phyloP scores from a whole-genome alignment of 2,113 vertebrate species.

The Vicugna pacos region DNA sequence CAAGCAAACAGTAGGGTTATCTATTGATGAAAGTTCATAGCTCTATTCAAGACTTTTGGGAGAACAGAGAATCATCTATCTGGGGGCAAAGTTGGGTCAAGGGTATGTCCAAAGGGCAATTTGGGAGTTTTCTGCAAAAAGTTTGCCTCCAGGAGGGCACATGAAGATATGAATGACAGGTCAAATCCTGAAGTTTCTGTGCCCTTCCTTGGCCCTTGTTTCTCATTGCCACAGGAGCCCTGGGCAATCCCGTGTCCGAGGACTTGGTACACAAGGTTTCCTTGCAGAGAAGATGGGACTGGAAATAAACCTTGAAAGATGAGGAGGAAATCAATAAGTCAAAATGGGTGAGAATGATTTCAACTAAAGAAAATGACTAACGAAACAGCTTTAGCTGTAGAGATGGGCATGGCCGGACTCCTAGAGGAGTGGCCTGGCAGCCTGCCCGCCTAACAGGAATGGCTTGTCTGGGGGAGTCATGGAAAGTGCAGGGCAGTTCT shows the following conservation, averaged over 20 bases:
- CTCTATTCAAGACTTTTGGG: background rate
- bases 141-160: background rate
- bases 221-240: background rate
- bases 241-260: background rate
- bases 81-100: background rate
- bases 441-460: too few species aligned
- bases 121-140: background rate
- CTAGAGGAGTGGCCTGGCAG: rapidly evolving
- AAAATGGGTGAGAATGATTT: background rate
- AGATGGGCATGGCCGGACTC: background rate
- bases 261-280: background rate
- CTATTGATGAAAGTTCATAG: background rate
- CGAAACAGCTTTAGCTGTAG: background rate
- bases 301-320: background rate
- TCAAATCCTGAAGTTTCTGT: background rate
- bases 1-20: background rate
- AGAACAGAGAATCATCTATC: background rate
- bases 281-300: background rate
- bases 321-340: background rate
- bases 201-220: background rate
- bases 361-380: background rate
- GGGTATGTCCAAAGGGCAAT: background rate
- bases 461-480: rapidly evolving
- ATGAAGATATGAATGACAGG: background rate
- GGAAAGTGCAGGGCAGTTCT: background rate